A percentile compares a stretch with the other conserved stretches of the same genome.
Conservation (phyloP, 2,797 vertebrate species). For the Bothrops alternatus region DNA sequence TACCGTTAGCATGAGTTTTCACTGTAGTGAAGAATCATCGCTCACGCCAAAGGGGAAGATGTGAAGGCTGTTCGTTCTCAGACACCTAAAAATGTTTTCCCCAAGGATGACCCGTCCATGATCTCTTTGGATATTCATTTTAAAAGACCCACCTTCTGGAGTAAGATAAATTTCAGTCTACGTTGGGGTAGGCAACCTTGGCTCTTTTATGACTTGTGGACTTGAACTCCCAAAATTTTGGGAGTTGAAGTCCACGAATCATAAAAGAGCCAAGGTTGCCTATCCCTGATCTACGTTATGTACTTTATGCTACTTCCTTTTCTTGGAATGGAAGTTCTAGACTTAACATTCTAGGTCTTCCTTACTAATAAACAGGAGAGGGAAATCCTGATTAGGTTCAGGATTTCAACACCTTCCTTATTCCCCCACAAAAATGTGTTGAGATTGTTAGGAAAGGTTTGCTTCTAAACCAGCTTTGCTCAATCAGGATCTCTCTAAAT, state of each 20-base stretch:
- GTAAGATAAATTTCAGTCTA: neutral
- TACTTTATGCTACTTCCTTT: conserved; percentile 26
- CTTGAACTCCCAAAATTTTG: too few relatives aligned
- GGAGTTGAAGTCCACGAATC: too few relatives aligned
- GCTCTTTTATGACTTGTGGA: too few relatives aligned
- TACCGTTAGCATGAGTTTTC: neutral
- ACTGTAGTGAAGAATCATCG: neutral
- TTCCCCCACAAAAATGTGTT: neutral
- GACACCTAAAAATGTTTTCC: neutral
- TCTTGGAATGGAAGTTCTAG: conserved; percentile 28
- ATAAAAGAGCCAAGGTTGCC: too few relatives aligned
- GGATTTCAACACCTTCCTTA: neutral
- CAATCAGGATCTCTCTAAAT: neutral
- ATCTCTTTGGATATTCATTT: conserved; percentile 22
- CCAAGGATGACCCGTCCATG: neutral
- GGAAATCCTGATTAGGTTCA: conserved; percentile 37
- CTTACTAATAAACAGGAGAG: conserved; percentile 35
- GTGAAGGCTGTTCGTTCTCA: neutral
- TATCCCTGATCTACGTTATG: neutral
- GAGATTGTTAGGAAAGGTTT: conserved; percentile 35
- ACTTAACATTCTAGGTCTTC: conserved; percentile 25
- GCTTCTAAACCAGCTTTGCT: conserved; percentile 18
- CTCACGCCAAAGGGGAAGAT: neutral
- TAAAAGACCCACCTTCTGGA: conserved; percentile 18
- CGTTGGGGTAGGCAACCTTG: too few relatives aligned